Evolutionary conservation across 2,888 invertebrate species (phyloP).

Genomic region (Coecobrya sp.): DNA sequence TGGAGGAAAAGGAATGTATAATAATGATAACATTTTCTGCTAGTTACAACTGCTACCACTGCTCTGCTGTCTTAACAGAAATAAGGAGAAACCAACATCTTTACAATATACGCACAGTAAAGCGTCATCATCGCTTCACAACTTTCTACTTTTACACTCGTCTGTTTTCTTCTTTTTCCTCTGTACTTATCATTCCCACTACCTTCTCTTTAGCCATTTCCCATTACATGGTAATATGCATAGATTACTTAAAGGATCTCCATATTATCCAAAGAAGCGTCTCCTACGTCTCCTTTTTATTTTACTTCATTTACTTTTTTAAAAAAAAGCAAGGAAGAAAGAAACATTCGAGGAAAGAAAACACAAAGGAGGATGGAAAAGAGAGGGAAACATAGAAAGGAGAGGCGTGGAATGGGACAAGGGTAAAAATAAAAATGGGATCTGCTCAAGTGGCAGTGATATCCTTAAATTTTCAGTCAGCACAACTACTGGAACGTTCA

Average conservation of each 20-base stretch:
- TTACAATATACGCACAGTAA: constrained; percentile 51
- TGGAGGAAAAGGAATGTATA: constrained; percentile 10
- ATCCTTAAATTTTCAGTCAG: constrained; percentile 36
- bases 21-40: constrained; percentile 44
- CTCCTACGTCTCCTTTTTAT: constrained; percentile 17
- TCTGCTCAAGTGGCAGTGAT: constrained; percentile 65
- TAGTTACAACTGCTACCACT: constrained; percentile 5
- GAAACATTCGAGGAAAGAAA: not conserved
- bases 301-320: constrained; percentile 71
- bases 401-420: constrained; percentile 42
- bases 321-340: not conserved
- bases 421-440: constrained; percentile 58
- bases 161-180: not conserved
- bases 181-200: constrained; percentile 51
- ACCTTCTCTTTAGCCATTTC: constrained; percentile 53
- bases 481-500: constrained; percentile 22
- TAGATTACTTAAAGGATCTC: constrained; percentile 58
- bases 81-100: constrained; percentile 63
- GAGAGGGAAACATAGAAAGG: constrained; percentile 11
- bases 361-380: not conserved
- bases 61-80: constrained; percentile 1
- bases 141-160: not conserved
- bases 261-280: constrained; percentile 56
- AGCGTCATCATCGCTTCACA: constrained; percentile 3
- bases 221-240: constrained; percentile 68